A percentile compares a stretch with the other conserved stretches of the same genome.
phyloP scores from a whole-genome alignment of 1,140 invertebrate genomes.

The Drosophila navojoa region DNA sequence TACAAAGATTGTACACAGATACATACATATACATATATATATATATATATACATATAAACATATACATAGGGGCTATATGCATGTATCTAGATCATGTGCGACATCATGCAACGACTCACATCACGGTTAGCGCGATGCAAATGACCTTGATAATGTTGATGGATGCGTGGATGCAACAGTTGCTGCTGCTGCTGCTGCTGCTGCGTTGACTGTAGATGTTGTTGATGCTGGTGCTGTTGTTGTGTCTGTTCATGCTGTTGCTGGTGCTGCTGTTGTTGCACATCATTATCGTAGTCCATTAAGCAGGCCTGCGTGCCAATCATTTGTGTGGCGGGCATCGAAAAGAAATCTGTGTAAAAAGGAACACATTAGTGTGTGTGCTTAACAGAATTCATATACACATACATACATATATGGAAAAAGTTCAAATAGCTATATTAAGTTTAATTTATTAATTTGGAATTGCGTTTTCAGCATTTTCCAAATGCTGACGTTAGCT shows the following conservation, averaged over 20 bases:
- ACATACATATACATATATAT: constrained; percentile 15
- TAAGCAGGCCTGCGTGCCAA: constrained; percentile 76
- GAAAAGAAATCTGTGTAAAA: constrained; percentile 74
- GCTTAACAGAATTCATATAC: constrained; percentile 4
- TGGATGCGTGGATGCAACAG: constrained; percentile 58
- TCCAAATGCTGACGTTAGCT: constrained; percentile 28
- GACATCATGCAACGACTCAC: constrained; percentile 84
- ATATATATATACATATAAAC: constrained; percentile 3
- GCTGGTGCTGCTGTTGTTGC: constrained; percentile 29
- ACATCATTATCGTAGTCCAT: constrained; percentile 71
- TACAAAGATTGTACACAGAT: constrained; percentile 40
- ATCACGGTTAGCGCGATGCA: constrained; percentile 83
- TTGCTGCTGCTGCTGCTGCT: constrained; percentile 37
- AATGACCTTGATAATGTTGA: constrained; percentile 83
- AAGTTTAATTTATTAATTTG: not conserved
- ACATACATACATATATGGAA: not conserved
- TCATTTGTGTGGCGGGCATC: constrained; percentile 73
- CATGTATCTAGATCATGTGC: constrained; percentile 76
- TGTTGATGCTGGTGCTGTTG: constrained; percentile 39
- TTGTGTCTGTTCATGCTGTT: constrained; percentile 17
- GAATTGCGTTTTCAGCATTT: constrained; percentile 29
- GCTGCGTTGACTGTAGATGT: constrained; percentile 36
- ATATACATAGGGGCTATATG: constrained; percentile 21
- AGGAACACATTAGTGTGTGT: not conserved
- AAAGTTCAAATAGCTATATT: not conserved